Percentiles rank a stretch among this genome's conserved stretches.
These are phyloP conservation scores for Catocala fraxini DNA, from an alignment of 2,888 invertebrate species.

Conservation along the genomic window DNA sequence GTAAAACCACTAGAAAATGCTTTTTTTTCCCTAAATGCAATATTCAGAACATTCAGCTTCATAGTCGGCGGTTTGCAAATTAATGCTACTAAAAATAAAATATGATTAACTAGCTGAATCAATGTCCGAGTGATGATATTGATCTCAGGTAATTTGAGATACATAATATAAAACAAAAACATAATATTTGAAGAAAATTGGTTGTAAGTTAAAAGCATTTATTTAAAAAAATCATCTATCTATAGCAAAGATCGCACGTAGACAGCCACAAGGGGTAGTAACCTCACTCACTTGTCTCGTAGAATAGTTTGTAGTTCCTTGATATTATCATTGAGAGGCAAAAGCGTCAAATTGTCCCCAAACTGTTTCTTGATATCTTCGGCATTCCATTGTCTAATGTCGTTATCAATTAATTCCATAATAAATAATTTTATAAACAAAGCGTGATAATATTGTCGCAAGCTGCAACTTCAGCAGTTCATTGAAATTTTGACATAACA, in stretches of 20 bases:
- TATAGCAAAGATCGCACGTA: slow-evolving; percentile 4
- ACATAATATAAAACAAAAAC: too few species aligned
- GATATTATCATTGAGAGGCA: slow-evolving; percentile 93
- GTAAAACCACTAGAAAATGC: too few species aligned
- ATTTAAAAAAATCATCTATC: background rate
- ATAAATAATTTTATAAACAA: slow-evolving; percentile 41
- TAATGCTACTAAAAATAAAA: too few species aligned
- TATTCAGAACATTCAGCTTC: too few species aligned
- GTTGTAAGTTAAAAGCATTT: background rate
- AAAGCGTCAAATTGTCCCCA: slow-evolving; percentile 90
- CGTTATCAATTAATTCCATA: slow-evolving; percentile 80
- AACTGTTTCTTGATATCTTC: slow-evolving; percentile 87
- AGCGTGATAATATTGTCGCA: slow-evolving; percentile 33
- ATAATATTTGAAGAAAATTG: too few species aligned
- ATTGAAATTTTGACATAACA: slow-evolving; percentile 21
- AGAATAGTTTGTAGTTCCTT: slow-evolving; percentile 95
- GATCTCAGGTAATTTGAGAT: too few species aligned
- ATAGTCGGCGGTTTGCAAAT: too few species aligned
- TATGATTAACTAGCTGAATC: too few species aligned
- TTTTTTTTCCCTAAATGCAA: too few species aligned
- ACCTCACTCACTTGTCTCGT: slow-evolving; percentile 92
- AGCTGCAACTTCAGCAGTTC: slow-evolving; percentile 4
- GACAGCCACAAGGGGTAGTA: slow-evolving; percentile 46
- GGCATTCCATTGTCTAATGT: slow-evolving; percentile 78
- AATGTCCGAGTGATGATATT: too few species aligned